A percentile compares a stretch with the other conserved stretches of the same genome.
Conservation (phyloP, 2,888 invertebrate species). For the Odontothrips loti region DNA sequence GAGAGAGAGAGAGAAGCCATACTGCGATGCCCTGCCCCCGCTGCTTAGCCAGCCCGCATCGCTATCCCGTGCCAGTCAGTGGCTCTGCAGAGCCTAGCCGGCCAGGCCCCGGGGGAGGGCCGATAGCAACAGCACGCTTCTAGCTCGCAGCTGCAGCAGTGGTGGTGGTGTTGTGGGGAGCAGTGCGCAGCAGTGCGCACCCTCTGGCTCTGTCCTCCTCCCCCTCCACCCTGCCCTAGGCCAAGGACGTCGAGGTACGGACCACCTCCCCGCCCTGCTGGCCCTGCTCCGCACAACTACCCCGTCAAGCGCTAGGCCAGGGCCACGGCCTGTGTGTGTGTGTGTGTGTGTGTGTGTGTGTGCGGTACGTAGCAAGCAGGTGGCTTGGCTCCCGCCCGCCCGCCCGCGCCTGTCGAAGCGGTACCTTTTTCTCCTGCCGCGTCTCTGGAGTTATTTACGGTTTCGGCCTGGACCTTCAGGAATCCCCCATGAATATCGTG, state of each 20-base stretch:
- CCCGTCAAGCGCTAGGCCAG: not conserved
- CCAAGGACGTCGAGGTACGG: conserved; percentile 1
- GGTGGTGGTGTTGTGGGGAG: no score
- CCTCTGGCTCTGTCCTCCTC: not conserved
- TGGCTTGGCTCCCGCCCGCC: not conserved
- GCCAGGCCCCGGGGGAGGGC: not conserved
- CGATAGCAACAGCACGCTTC: conserved; percentile 16
- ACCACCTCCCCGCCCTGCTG: not conserved
- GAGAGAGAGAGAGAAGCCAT: no score
- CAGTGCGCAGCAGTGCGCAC: not conserved
- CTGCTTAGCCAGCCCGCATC: conserved; percentile 9
- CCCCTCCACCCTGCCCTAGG: not conserved
- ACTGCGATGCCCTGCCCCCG: no score
- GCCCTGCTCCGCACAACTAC: not conserved
- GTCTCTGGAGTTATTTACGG: not conserved
- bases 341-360: not conserved
- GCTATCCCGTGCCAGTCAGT: not conserved
- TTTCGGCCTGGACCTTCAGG: not conserved
- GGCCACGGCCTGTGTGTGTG: no score
- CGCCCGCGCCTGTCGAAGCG: not conserved
- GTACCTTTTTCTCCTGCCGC: not conserved
- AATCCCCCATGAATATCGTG: conserved; percentile 12
- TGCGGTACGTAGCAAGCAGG: not conserved
- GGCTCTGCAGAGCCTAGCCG: not conserved
- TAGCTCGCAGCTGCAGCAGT: not conserved